These are phyloP conservation scores for Ardeotis arabs DNA, from an alignment of 2,113 vertebrate species.

Conservation along the genomic window DNA sequence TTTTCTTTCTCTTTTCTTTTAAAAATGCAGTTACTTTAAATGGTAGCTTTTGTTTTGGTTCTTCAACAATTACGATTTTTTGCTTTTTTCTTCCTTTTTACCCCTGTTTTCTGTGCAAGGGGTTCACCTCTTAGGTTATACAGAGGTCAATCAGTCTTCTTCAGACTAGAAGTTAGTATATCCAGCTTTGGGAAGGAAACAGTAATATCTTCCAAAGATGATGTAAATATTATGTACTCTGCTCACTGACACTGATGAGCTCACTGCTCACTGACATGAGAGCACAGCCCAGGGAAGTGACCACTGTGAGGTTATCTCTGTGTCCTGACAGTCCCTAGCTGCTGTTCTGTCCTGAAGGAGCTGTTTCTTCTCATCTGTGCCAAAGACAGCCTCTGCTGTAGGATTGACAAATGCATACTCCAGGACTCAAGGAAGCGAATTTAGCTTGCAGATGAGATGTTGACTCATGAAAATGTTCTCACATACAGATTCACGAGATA, in stretches of 20 bases:
- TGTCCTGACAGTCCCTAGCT: not conserved
- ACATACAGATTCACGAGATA: accelerated
- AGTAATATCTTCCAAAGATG: not conserved
- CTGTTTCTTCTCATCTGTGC: not conserved
- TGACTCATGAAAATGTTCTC: not conserved
- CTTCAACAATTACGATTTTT: not conserved
- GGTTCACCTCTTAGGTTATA: not conserved
- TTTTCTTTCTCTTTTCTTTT: not conserved
- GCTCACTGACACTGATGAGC: not conserved
- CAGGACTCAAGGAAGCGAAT: not conserved
- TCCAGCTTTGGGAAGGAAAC: not conserved
- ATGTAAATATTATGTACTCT: not conserved
- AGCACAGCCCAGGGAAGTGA: not conserved
- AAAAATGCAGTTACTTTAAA: not conserved
- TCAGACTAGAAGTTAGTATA: not conserved
- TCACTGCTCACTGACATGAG: not conserved
- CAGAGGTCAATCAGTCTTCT: not conserved
- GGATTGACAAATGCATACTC: not conserved
- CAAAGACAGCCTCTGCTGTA: not conserved
- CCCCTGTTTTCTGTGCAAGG: accelerated
- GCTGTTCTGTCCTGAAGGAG: not conserved
- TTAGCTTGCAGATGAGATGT: not conserved
- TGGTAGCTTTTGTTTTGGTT: not conserved
- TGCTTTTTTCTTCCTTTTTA: accelerated
- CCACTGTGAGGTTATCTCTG: not conserved